These are phyloP conservation scores for Chaetodon auriga DNA, from an alignment of 2,113 vertebrate genomes.

Conservation along the genomic window DNA sequence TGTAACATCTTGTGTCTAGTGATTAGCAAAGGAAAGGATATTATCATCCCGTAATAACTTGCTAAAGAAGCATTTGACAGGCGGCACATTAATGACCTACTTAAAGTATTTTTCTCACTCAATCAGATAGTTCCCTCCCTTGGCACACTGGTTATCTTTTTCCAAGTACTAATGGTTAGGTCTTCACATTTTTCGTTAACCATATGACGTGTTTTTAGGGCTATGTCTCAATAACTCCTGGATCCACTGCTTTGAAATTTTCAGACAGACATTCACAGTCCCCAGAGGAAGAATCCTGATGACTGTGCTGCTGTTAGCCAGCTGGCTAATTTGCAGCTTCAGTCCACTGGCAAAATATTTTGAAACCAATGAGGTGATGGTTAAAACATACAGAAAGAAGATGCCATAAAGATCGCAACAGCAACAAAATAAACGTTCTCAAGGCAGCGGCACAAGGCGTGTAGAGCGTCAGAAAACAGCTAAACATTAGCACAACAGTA, in stretches of 20 bases:
- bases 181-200: not conserved
- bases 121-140: conserved; percentile 32
- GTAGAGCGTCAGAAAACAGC: too few relatives aligned
- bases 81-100: conserved; percentile 44
- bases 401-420: too few relatives aligned
- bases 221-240: not conserved
- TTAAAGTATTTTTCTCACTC: conserved; percentile 36
- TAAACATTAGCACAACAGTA: too few relatives aligned
- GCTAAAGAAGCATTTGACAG: not conserved
- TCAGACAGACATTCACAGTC: not conserved
- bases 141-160: not conserved
- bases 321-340: too few relatives aligned
- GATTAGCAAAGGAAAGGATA: conserved; percentile 4
- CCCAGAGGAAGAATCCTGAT: not conserved
- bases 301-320: not conserved
- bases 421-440: too few relatives aligned
- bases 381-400: too few relatives aligned
- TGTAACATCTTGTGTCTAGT: not conserved
- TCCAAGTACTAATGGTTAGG: not conserved
- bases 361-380: too few relatives aligned
- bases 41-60: conserved; percentile 27
- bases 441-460: too few relatives aligned
- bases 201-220: not conserved
- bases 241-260: not conserved
- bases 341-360: too few relatives aligned